Percentiles rank a stretch among this genome's conserved stretches.
Evolutionary conservation across 2,888 invertebrate genomes (phyloP).

Genomic region (Melanotus villosus): DNA sequence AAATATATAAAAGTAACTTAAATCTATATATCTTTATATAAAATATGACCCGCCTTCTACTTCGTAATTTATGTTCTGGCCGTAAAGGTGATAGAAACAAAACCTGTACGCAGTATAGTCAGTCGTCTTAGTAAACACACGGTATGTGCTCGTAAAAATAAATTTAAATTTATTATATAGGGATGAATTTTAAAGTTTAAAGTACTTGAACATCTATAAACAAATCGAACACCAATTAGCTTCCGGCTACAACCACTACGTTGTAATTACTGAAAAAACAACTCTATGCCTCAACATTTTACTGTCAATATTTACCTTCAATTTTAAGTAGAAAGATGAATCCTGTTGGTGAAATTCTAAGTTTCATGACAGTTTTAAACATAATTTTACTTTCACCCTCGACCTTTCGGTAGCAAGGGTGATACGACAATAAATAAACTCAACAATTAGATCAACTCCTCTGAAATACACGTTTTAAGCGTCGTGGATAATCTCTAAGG

Average conservation of each 20-base stretch:
- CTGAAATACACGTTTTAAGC: neutral
- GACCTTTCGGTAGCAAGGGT: no score
- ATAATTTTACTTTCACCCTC: neutral
- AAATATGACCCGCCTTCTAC: neutral
- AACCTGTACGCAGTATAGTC: neutral
- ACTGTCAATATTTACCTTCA: no score
- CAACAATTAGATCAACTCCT: neutral
- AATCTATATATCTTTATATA: constrained; percentile 21
- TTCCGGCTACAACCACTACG: no score
- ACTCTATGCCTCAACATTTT: no score
- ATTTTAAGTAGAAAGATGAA: no score
- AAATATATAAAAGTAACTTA: constrained; percentile 15
- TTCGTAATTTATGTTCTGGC: constrained; percentile 1
- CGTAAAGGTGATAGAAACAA: neutral
- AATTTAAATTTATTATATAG: no score
- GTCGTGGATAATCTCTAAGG: neutral
- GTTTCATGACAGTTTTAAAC: neutral
- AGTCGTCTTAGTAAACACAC: neutral
- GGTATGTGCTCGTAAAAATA: no score
- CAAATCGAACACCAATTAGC: neutral
- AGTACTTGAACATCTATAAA: no score
- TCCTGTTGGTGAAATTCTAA: no score
- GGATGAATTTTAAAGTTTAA: no score
- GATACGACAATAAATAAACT: no score
- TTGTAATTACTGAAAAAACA: no score